Percentiles rank a stretch among this genome's conserved stretches.
These are phyloP conservation scores for pig (Sus scrofa) DNA, from an alignment of 2,113 vertebrate species.

Conservation along the genomic window DNA sequence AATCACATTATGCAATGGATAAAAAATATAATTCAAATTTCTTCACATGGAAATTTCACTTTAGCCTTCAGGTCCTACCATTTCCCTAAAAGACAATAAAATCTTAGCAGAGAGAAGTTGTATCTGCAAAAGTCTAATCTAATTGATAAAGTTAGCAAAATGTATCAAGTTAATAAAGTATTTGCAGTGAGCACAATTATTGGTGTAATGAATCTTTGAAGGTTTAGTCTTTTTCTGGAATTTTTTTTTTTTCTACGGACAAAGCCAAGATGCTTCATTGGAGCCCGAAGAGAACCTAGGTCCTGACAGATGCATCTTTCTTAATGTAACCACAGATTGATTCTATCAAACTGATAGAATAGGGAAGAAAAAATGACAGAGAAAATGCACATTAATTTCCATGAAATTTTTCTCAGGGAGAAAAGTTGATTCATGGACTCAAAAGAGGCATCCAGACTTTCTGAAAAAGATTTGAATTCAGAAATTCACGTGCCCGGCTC, in stretches of 20 bases:
- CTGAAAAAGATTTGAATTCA: not conserved
- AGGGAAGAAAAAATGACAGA: not conserved
- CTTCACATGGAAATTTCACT: not conserved
- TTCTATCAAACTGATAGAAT: not conserved
- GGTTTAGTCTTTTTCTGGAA: not conserved
- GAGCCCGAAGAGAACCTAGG: not conserved
- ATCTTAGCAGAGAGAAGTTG: not conserved
- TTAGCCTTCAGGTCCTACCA: not conserved
- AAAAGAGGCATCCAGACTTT: not conserved
- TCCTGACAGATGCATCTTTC: not conserved
- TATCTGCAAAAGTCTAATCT: not conserved
- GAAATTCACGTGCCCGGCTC: fast-evolving
- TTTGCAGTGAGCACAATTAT: not conserved
- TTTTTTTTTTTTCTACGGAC: not conserved
- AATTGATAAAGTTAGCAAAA: not conserved
- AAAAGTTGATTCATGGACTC: not conserved
- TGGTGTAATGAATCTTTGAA: not conserved
- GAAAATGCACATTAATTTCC: not conserved
- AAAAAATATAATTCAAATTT: constrained; percentile 12
- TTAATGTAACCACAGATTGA: too few species aligned
- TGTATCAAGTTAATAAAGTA: not conserved
- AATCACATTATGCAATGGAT: not conserved
- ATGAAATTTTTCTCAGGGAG: not conserved
- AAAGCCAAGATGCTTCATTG: not conserved
- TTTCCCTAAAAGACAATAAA: not conserved